phyloP scores from a whole-genome alignment of 2,888 invertebrate genomes.

The Hyposoter dolosus region DNA sequence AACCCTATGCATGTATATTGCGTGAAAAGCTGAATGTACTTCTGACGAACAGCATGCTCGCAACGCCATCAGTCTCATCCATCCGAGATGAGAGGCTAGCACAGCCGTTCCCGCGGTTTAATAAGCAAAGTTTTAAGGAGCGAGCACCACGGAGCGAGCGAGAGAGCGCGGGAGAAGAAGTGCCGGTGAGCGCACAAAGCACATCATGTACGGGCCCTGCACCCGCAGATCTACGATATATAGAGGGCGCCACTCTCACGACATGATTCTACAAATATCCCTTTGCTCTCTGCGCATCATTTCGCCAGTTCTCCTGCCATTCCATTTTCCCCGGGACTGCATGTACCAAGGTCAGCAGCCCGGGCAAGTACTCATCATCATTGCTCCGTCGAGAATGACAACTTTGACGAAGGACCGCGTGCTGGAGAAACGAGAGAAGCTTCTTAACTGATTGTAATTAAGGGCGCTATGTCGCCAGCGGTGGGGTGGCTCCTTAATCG shows the following conservation, averaged over 20 bases:
- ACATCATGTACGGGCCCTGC: conserved; percentile 25
- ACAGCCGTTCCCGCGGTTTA: conserved; percentile 72
- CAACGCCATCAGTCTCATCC: conserved; percentile 55
- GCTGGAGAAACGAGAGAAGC: background rate
- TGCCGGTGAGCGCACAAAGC: conserved; percentile 32
- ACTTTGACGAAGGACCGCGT: conserved; percentile 16
- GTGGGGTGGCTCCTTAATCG: background rate
- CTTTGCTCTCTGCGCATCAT: conserved; percentile 22
- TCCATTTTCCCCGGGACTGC: conserved; percentile 13
- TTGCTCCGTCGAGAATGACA: conserved; percentile 11
- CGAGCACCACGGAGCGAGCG: conserved; percentile 51
- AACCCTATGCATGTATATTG: conserved; percentile 54
- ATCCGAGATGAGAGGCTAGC: conserved; percentile 55
- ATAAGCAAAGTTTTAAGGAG: conserved; percentile 77
- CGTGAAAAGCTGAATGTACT: conserved; percentile 69
- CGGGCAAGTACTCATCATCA: conserved; percentile 5
- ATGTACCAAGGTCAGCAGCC: conserved; percentile 35
- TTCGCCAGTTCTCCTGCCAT: conserved; percentile 9
- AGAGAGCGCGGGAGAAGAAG: conserved; percentile 27
- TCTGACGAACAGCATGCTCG: conserved; percentile 67
- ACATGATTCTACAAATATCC: conserved; percentile 33
- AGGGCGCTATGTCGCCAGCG: background rate
- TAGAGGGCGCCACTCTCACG: conserved; percentile 31
- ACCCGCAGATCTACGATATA: conserved; percentile 21
- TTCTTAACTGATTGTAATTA: conserved; percentile 13